Percentiles rank a stretch among this genome's conserved stretches.
Evolutionary conservation across 1,140 invertebrate species (phyloP).

Genomic region (Coboldia fuscipes): DNA sequence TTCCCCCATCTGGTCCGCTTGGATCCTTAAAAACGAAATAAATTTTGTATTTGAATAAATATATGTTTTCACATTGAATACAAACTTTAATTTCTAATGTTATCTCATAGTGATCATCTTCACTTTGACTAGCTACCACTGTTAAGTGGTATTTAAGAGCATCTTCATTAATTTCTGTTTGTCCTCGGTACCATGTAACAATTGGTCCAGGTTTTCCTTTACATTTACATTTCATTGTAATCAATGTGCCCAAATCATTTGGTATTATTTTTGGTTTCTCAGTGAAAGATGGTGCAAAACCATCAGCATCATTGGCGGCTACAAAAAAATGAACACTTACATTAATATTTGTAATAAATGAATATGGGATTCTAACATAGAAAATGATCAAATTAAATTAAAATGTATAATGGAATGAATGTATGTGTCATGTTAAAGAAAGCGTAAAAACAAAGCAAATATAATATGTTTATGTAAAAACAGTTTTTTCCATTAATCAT

Average conservation of each 20-base stretch:
- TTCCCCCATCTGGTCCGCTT: slow-evolving; percentile 80
- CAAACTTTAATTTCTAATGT: slow-evolving; percentile 68
- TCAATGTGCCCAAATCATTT: slow-evolving; percentile 84
- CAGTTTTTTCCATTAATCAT: not conserved
- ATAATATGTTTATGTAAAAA: not conserved
- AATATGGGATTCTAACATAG: not conserved
- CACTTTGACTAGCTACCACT: slow-evolving; percentile 48
- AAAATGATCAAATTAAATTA: not conserved
- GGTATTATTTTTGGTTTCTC: slow-evolving; percentile 95
- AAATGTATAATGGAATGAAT: not conserved
- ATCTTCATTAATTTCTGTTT: slow-evolving; percentile 61
- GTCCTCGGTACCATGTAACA: slow-evolving; percentile 77
- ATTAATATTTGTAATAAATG: not conserved
- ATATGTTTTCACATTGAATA: not conserved
- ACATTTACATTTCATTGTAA: slow-evolving; percentile 89
- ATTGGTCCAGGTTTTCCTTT: slow-evolving; percentile 79
- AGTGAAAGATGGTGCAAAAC: slow-evolving; percentile 83
- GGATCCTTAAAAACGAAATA: slow-evolving; percentile 52
- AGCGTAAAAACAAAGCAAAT: not conserved
- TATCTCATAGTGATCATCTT: slow-evolving; percentile 76
- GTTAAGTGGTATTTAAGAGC: slow-evolving; percentile 74
- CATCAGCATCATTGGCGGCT: slow-evolving; percentile 74
- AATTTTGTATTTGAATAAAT: not conserved
- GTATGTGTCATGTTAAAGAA: not conserved
- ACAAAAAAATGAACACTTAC: slow-evolving; percentile 8